These are phyloP conservation scores for Athripsodes cinereus DNA, from an alignment of 2,888 invertebrate genomes.

Conservation along the genomic window DNA sequence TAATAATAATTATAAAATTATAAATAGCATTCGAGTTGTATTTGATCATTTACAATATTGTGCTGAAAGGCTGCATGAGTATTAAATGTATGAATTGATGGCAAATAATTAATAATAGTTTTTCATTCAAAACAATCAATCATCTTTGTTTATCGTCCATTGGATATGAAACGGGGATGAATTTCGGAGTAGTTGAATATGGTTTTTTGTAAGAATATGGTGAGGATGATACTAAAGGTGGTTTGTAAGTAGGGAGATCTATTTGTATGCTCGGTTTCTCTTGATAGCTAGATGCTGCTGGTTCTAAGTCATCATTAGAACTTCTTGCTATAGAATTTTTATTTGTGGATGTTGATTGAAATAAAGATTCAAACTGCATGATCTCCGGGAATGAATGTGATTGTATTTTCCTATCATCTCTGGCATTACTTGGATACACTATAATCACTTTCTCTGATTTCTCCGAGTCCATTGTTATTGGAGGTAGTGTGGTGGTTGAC, in stretches of 20 bases:
- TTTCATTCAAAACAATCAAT: neutral
- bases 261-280: conserved; percentile 32
- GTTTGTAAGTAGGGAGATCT: conserved; percentile 55
- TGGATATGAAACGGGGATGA: conserved; percentile 37
- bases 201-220: conserved; percentile 20
- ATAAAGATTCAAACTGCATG: conserved; percentile 47
- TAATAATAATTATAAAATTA: no score
- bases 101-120: no score
- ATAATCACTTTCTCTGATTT: conserved; percentile 44
- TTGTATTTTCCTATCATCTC: conserved; percentile 46
- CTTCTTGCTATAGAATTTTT: conserved; percentile 29
- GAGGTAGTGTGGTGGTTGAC: conserved; percentile 44
- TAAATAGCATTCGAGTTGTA: no score
- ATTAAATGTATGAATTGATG: no score
- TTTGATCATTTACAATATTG: no score
- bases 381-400: conserved; percentile 49
- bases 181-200: conserved; percentile 22
- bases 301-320: conserved; percentile 17
- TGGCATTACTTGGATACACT: conserved; percentile 47
- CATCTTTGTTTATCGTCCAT: conserved; percentile 26
- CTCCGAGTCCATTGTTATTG: conserved; percentile 41
- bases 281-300: conserved; percentile 14
- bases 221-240: conserved; percentile 32
- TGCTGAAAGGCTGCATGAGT: no score
- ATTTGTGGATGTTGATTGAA: conserved; percentile 39